Conservation (phyloP, 1,140 invertebrate genomes). For the Ips nitidus region DNA sequence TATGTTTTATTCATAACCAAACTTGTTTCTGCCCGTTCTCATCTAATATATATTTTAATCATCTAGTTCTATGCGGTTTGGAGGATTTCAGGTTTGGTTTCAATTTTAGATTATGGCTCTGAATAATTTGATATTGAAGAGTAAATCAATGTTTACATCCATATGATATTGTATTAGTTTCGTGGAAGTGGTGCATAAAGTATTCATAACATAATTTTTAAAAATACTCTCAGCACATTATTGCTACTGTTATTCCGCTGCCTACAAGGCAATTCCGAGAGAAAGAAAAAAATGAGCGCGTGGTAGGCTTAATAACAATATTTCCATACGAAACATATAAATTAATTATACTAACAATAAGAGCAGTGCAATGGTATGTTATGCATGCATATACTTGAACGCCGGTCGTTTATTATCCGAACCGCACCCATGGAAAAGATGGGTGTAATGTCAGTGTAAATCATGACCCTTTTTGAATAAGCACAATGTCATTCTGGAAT, state of each 20-base stretch:
- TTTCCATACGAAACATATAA: slow-evolving; percentile 25
- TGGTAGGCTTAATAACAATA: slow-evolving; percentile 9
- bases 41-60: too few species aligned
- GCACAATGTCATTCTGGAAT: slow-evolving; percentile 23
- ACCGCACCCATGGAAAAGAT: slow-evolving; percentile 27
- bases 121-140: too few species aligned
- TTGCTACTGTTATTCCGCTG: slow-evolving; percentile 5
- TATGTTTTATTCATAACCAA: too few species aligned
- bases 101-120: too few species aligned
- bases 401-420: slow-evolving; percentile 5
- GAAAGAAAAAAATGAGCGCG: slow-evolving; percentile 9
- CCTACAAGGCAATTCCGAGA: slow-evolving; percentile 6
- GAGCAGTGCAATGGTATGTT: slow-evolving; percentile 11
- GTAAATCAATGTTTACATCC: too few species aligned
- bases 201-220: too few species aligned
- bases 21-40: too few species aligned
- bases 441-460: slow-evolving; percentile 28
- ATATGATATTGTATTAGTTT: too few species aligned
- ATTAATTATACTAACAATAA: slow-evolving; percentile 30
- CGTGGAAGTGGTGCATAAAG: too few species aligned
- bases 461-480: slow-evolving; percentile 22
- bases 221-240: too few species aligned
- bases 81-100: too few species aligned
- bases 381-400: slow-evolving; percentile 21
- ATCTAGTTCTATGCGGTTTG: too few species aligned